Evolutionary conservation across 1,140 invertebrate genomes (phyloP).

Genomic region (Ridgeia piscesae): DNA sequence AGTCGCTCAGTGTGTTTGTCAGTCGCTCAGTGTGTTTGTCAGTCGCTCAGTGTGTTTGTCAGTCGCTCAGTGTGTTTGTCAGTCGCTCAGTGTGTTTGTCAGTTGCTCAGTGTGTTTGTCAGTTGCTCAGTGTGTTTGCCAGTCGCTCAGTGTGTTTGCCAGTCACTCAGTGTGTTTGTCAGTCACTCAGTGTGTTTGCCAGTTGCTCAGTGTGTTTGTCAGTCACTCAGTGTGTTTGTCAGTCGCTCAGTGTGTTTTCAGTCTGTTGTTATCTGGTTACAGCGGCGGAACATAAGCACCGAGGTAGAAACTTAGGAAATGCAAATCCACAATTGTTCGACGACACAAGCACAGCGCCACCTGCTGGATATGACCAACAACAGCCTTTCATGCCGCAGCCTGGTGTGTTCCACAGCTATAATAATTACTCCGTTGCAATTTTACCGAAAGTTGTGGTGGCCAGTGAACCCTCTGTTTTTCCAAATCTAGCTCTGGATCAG

Average conservation of each 20-base stretch:
- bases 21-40: neutral
- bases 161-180: too few species aligned
- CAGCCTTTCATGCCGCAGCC: neutral
- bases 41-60: too few species aligned
- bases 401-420: constrained; percentile 12
- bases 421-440: neutral
- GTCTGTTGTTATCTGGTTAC: neutral
- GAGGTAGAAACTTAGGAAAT: neutral
- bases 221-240: neutral
- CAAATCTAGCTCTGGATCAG: too few species aligned
- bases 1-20: neutral
- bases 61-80: too few species aligned
- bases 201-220: neutral
- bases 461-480: too few species aligned
- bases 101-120: too few species aligned
- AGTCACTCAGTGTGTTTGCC: neutral
- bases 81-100: too few species aligned
- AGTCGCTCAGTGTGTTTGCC: too few species aligned
- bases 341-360: constrained; percentile 25
- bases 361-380: neutral
- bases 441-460: too few species aligned
- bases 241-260: neutral
- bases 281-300: neutral
- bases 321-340: constrained; percentile 28
- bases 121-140: too few species aligned